Base-by-base conservation (phyloP, 2,113 vertebrate genomes). In the Channa maculata region DNA sequence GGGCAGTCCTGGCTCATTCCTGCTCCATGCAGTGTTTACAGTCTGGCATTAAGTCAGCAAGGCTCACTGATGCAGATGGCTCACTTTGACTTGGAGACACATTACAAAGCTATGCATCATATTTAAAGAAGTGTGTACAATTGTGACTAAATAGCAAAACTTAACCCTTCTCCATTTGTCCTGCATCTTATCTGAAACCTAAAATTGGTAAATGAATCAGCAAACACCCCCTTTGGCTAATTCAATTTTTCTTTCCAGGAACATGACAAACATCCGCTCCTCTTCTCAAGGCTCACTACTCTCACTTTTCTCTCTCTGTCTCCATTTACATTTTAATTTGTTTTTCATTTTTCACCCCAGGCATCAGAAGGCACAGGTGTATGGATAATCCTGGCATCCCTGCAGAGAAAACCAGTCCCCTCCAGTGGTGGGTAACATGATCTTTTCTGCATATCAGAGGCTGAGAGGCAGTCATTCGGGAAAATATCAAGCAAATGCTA, bases 291-390 rank as follows among this genome's bases (percentile, higher is more conserved):
- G 59, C 53, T 85, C 33, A 13, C 79, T 78, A 67, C 69, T 63
- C 52, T 41, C 65, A 55, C 46, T 79, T 58, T 58, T 49, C 15
- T 11, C 8, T 58, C 12, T 52, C 2, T 46, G 10, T 54, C 37
- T 61, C 8, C 12, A 11, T 46, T 62, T 41, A 3, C 13, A 13
- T 15, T 38, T 58, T 71, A 14, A 12, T n/a, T 64, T 62, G 9
- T 64, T 49, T 58, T 6, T 69, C 33, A 65, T n/a, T 49, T 59
- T 60, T 62, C 57, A 65, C 77, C 43, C 48, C 0, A 0, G 71
- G 71, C 62, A 69, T 83, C 48, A 55, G 34, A 71, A 61, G 37
- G 65, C 82, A 87, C 86, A 87, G 74, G 83, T 87, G 72, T 73
- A 71, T 74, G 55, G 34, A 65, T 83, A 83, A 86, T 87, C 77